Conservation (phyloP, 2,797 vertebrate species). For the Hybognathus amarus region DNA sequence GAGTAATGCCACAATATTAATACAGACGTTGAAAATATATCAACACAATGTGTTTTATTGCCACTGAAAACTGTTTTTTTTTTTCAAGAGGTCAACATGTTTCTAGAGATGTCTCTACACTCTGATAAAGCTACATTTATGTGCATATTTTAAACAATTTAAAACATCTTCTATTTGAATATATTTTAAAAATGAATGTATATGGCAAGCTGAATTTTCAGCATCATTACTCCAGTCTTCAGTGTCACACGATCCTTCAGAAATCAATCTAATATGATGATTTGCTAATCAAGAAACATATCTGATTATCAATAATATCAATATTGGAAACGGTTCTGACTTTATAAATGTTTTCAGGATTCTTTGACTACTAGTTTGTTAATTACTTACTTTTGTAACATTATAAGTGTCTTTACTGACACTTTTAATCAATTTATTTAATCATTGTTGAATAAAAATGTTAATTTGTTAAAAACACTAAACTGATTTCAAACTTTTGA, state of each 20-base stretch:
- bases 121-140: not conserved
- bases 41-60: not conserved
- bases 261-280: not conserved
- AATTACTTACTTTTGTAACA: not conserved
- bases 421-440: not conserved
- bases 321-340: not conserved
- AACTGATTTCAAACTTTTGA: not conserved
- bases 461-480: not conserved
- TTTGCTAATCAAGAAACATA: not conserved
- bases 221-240: too few relatives aligned
- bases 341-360: not conserved
- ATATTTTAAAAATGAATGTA: too few relatives aligned
- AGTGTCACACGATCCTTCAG: not conserved
- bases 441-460: not conserved
- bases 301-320: not conserved
- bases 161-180: too few relatives aligned
- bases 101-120: too few relatives aligned
- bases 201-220: too few relatives aligned
- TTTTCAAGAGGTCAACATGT: too few relatives aligned
- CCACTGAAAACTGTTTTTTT: not conserved
- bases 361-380: not conserved
- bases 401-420: not conserved
- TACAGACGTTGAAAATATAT: not conserved
- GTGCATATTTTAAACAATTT: too few relatives aligned
- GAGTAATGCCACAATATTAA: constrained; percentile 21